Evolutionary conservation across 2,888 invertebrate species (phyloP).

Genomic region (Suillia variegata): DNA sequence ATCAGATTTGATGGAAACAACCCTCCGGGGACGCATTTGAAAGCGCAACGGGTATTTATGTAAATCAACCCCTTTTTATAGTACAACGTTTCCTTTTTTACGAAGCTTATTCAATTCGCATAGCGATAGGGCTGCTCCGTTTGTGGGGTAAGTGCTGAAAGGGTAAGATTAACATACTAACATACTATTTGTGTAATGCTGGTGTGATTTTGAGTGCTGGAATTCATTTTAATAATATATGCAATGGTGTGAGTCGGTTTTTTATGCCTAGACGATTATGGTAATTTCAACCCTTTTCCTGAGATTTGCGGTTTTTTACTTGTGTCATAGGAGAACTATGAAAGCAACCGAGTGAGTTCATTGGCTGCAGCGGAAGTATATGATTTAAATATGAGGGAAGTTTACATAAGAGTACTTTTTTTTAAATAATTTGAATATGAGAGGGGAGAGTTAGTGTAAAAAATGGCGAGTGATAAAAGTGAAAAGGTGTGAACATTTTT

Average conservation of each 20-base stretch:
- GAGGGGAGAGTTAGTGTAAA: too few species aligned
- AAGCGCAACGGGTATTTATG: slow-evolving; percentile 36
- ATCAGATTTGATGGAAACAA: slow-evolving; percentile 25
- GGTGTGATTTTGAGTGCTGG: slow-evolving; percentile 8
- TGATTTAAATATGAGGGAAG: neutral
- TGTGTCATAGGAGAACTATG: neutral
- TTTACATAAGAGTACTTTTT: neutral
- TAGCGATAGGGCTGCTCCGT: slow-evolving; percentile 12
- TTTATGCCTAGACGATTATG: slow-evolving; percentile 36
- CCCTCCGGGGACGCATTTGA: slow-evolving; percentile 30
- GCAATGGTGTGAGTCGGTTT: slow-evolving; percentile 7
- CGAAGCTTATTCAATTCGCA: slow-evolving; percentile 47
- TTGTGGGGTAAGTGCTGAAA: slow-evolving; percentile 28
- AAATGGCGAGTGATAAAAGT: too few species aligned
- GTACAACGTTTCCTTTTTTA: slow-evolving; percentile 28
- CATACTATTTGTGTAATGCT: neutral
- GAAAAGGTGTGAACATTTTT: too few species aligned
- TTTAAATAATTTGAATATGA: neutral
- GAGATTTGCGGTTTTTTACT: neutral
- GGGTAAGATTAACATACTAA: slow-evolving; percentile 29
- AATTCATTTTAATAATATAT: slow-evolving; percentile 6
- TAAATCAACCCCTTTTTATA: slow-evolving; percentile 53
- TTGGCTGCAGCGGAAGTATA: neutral
- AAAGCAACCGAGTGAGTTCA: neutral
- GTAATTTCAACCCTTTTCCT: slow-evolving; percentile 47